A percentile compares a stretch with the other conserved stretches of the same genome.
Evolutionary conservation across 1,140 invertebrate species (phyloP).

Genomic region (Atta cephalotes): DNA sequence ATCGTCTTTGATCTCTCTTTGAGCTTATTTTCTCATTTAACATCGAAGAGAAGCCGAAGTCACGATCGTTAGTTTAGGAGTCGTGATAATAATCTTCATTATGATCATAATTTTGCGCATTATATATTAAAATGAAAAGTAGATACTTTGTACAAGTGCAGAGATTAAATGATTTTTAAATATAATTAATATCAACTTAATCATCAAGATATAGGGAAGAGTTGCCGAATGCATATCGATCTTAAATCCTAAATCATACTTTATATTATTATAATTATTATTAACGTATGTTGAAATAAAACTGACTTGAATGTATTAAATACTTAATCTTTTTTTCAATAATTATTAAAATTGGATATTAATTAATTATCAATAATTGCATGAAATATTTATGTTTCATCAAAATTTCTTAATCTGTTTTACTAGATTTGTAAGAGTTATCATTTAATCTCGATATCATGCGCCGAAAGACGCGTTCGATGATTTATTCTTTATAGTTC

Average conservation of each 20-base stretch:
- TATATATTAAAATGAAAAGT: neutral
- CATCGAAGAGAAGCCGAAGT: neutral
- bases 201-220: neutral
- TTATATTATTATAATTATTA: no score
- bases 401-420: neutral
- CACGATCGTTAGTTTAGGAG: neutral
- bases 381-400: neutral
- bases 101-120: neutral
- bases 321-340: no score
- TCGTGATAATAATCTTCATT: slow-evolving; percentile 3
- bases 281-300: no score
- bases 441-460: neutral
- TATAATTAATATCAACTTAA: neutral
- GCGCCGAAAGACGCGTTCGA: neutral
- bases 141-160: neutral
- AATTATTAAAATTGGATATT: neutral
- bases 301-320: no score
- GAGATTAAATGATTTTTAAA: neutral
- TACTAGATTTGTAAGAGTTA: neutral
- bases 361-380: neutral
- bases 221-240: no score
- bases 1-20: slow-evolving; percentile 19
- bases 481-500: slow-evolving; percentile 18
- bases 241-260: no score
- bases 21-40: slow-evolving; percentile 31